phyloP scores from a whole-genome alignment of 2,888 invertebrate genomes.

The Catocala fraxini region DNA sequence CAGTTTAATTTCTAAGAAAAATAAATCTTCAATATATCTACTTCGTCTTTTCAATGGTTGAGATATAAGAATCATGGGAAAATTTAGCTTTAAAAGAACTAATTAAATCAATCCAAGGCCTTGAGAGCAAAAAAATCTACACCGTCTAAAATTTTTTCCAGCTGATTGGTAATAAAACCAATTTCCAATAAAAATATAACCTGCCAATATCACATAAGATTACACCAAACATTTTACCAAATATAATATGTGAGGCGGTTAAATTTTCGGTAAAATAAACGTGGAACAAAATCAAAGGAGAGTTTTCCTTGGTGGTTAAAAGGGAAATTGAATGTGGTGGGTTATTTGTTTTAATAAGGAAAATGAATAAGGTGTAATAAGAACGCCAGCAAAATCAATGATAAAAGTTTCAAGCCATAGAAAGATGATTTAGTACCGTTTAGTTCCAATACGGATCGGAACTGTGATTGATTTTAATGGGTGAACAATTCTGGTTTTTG shows the following conservation, averaged over 20 bases:
- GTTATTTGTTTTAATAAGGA: constrained; percentile 26
- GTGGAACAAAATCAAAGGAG: constrained; percentile 28
- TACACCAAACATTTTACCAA: constrained; percentile 20
- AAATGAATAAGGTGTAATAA: constrained; percentile 20
- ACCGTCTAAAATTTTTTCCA: constrained; percentile 22
- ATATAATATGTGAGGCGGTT: not conserved
- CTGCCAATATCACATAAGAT: constrained; percentile 28
- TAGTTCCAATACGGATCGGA: not conserved
- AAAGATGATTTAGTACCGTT: not conserved
- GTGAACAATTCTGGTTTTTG: no score
- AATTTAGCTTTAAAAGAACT: no score
- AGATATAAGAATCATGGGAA: no score
- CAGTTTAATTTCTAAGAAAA: no score
- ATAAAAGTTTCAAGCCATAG: not conserved
- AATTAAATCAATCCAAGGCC: not conserved
- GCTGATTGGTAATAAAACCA: constrained; percentile 36
- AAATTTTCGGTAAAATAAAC: constrained; percentile 25
- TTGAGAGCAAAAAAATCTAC: not conserved
- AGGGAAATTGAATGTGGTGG: constrained; percentile 27
- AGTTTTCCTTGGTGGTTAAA: constrained; percentile 15
- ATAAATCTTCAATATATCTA: no score
- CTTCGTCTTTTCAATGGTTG: no score
- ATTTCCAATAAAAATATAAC: constrained; percentile 35
- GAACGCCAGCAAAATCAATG: constrained; percentile 5
- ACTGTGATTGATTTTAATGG: not conserved